Base-by-base conservation (phyloP, 2,797 vertebrate species). In the Leuciscus waleckii region DNA sequence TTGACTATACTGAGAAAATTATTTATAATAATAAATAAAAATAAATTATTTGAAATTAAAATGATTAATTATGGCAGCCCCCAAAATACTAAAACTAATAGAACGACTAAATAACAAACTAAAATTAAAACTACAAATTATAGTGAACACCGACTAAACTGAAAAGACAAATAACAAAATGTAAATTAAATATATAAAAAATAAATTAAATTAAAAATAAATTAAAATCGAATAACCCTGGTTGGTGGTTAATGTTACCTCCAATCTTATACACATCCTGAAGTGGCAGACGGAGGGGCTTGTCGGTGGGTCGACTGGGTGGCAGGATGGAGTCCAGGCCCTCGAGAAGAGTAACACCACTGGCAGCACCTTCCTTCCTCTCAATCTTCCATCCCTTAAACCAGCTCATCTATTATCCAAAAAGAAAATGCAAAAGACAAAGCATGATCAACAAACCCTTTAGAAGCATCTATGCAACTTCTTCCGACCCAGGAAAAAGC, bases 351-450 rank as follows among this genome's bases (percentile, higher is more conserved):
- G 83, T 94, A 1, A 77, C 76, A 3, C 92, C 93, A 5, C 9
- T 88, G 46, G 71, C 65, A 51, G 89, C 91, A 7, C 92, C 92
- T 19, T 92, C 92, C 85, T 94, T 93, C 32, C 93, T 91, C 19
- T 91, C 91, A 73, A 94, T 86, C 79, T 92, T 93, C 92, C 92
- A 95, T 67, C 90, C 92, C 90, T 92, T 92, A 89, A 93, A 94
- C 91, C 93, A 94, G 49, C 88, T 37, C 92, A 93, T 94, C 93
- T 94, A 39, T 58, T 86, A 70, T 54, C 10, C 82, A 76, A 5
- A 21, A 14, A 7, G 10, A 23, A 74, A 65, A 65, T 51, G 16
- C 7, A 81, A 85, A 13, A 43, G 14, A 43, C 10, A n/a, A n/a
- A 51, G 2, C 70, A 19, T 32, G 35, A 49, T 6, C 23, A 26